Evolutionary conservation across 1,140 invertebrate genomes (phyloP), one percentile per base, ranked within the genome.

Genomic region (Physella acuta): DNA sequence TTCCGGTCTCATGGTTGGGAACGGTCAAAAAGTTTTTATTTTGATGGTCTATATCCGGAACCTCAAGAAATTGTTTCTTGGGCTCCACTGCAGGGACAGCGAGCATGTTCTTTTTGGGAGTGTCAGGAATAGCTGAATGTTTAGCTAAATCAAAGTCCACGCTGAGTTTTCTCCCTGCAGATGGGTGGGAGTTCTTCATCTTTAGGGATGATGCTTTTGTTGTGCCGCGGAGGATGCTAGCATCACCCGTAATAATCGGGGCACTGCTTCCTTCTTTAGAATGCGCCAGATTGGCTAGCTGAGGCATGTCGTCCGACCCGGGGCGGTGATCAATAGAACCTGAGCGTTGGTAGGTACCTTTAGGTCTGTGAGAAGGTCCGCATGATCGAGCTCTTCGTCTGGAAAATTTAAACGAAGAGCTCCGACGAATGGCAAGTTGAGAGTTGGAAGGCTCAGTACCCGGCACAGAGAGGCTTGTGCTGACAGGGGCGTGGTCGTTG

Each of bases 351-450:
- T 66, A 71, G 2, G 58, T 24, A 17, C 62, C 63, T 28, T 64
- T 68, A 24, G 61, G 55, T 28, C 39, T 52, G 30, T 49, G 53
- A 5, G 49, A 37, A 16, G 72, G 69, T 17, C 73, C 73, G 37
- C 70, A 74, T 3, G 73, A 74, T 2, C 51, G 66, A 3, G 73
- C 49, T 33, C 73, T 52, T 39, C 63, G 39, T 34, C 67, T 44
- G 16, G 70, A 72, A 5, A 72, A 51, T 49, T 69, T 71, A 34
- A 74, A 69, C 16, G 73, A 74, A 52, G 70, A 70, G 39, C 67
- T 67, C 16, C 73, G 44, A 8, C 62, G 67, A 28, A 69, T 11
- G 5, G 37, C 33, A 33, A 26, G 33, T 28, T 58, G 58, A 24
- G 56, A 39, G 44, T 51, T 53, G 34, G 33, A 30, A 17, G 62